These are phyloP conservation scores for Theristicus caerulescens DNA, from an alignment of 2,113 vertebrate genomes.

Conservation along the genomic window DNA sequence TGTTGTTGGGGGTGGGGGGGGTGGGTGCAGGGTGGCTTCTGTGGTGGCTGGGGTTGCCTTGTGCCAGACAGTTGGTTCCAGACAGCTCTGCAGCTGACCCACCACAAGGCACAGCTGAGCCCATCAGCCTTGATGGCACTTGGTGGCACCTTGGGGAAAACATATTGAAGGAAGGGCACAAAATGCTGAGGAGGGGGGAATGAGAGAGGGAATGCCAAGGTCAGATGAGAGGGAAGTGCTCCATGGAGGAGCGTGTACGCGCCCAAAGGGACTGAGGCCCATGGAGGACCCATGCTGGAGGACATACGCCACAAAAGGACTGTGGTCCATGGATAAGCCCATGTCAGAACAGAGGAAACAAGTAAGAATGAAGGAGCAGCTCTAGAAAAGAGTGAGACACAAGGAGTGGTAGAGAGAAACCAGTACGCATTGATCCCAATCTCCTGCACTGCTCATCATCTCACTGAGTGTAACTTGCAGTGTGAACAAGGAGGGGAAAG, in stretches of 20 bases:
- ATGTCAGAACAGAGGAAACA: neutral
- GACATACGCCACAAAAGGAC: neutral
- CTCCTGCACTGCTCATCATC: neutral
- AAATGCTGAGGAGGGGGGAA: neutral
- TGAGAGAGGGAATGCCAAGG: neutral
- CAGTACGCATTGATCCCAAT: too few relatives aligned
- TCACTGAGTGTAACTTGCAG: neutral
- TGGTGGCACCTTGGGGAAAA: neutral
- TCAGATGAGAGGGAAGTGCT: neutral
- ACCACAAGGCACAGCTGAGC: neutral
- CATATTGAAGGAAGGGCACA: neutral
- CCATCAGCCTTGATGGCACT: neutral
- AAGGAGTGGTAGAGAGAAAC: neutral
- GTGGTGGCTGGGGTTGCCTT: neutral
- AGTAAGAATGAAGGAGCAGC: neutral
- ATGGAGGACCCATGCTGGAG: neutral
- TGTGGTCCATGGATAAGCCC: neutral
- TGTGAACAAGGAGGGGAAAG: neutral
- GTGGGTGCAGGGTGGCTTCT: neutral
- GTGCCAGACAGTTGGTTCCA: neutral
- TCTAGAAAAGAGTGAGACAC: neutral
- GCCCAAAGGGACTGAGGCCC: neutral
- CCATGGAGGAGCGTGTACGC: neutral
- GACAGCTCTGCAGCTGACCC: neutral
- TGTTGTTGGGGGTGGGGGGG: accelerated